phyloP scores from a whole-genome alignment of 23 tunicate species.

The Styela clava region DNA sequence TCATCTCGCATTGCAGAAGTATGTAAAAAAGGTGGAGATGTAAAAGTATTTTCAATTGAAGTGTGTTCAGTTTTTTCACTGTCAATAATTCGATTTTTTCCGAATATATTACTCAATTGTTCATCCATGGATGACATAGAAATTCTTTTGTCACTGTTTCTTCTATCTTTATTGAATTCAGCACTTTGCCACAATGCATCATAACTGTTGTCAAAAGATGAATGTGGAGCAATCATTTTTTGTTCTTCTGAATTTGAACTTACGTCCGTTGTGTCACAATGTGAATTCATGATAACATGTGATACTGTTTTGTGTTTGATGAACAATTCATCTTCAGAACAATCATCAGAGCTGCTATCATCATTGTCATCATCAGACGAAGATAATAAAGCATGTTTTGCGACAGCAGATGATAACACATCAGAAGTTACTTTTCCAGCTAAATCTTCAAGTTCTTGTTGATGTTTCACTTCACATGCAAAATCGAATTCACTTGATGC shows the following conservation, averaged over 20 bases:
- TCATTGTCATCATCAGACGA: not conserved
- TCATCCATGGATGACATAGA: constrained; percentile 1
- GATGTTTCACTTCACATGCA: not conserved
- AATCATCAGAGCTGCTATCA: not conserved
- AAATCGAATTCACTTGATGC: not conserved
- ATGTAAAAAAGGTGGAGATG: not conserved
- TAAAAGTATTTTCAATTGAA: constrained; percentile 9
- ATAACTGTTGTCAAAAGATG: constrained; percentile 9
- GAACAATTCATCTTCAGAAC: not conserved
- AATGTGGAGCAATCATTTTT: not conserved
- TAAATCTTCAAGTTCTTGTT: not conserved
- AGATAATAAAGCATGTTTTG: too few species aligned
- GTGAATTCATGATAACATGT: too few species aligned
- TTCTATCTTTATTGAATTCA: not conserved
- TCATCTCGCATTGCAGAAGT: too few species aligned
- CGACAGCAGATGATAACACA: not conserved
- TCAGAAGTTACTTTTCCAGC: not conserved
- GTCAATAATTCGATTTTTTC: not conserved
- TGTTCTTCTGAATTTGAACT: not conserved
- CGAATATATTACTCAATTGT: not conserved
- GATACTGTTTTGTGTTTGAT: too few species aligned
- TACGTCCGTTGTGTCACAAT: too few species aligned
- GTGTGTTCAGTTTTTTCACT: not conserved
- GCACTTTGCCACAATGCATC: constrained; percentile 5
- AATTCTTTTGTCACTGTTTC: not conserved